Conservation (phyloP, 2,113 vertebrate species). For the Boulengeromyrus knoepffleri region DNA sequence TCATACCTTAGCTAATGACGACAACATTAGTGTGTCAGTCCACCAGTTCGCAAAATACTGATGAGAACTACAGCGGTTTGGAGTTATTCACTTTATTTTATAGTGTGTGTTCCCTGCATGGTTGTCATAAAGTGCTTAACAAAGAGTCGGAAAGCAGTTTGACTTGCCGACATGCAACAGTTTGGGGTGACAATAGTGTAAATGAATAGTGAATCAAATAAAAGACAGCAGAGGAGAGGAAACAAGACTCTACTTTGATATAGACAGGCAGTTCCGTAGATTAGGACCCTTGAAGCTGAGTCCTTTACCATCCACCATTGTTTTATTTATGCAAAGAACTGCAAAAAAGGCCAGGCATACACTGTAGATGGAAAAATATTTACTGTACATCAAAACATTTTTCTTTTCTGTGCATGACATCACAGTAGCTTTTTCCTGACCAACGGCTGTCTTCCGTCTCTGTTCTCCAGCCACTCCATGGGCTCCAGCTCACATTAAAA, state of each 20-base stretch:
- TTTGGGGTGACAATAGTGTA: neutral
- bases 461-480: neutral
- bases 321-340: neutral
- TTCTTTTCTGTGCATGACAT: neutral
- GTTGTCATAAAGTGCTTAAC: neutral
- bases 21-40: neutral
- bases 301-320: neutral
- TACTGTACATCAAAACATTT: neutral
- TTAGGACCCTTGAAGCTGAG: neutral
- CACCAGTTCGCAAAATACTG: neutral
- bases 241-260: neutral
- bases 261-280: neutral
- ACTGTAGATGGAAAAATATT: neutral
- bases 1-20: neutral
- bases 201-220: neutral
- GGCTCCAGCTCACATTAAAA: neutral
- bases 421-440: neutral
- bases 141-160: neutral
- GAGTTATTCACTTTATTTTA: neutral
- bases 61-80: neutral
- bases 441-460: neutral
- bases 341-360: neutral
- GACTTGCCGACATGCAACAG: neutral
- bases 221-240: neutral
- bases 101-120: neutral